phyloP scores from a whole-genome alignment of 2,797 vertebrate genomes.

The Catamblyrhynchus diadema region DNA sequence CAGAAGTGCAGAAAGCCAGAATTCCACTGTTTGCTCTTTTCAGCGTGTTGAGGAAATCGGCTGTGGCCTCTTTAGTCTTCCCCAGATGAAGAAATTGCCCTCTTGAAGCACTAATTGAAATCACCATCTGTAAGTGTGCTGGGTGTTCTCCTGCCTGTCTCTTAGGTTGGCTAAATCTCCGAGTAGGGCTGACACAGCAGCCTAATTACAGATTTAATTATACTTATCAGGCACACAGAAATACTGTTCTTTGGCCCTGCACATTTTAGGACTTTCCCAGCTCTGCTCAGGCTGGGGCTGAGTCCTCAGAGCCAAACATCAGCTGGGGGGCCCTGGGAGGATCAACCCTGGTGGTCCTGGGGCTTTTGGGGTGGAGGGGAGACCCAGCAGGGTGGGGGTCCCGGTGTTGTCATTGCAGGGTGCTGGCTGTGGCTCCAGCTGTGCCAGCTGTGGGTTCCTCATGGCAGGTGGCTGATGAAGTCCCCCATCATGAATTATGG shows the following conservation, averaged over 20 bases:
- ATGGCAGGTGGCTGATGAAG: background rate
- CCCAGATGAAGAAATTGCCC: slow-evolving; percentile 27
- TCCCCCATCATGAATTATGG: background rate
- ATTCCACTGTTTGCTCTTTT: background rate
- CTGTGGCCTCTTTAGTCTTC: background rate
- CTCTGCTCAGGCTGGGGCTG: background rate
- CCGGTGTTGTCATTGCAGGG: background rate
- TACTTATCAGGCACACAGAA: background rate
- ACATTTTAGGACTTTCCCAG: background rate
- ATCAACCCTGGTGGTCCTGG: background rate
- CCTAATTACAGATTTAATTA: slow-evolving; percentile 45
- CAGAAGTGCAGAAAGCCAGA: background rate
- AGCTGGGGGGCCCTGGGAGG: background rate
- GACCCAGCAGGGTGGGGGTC: background rate
- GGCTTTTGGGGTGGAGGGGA: background rate
- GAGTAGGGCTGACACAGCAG: background rate
- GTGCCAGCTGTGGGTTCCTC: background rate
- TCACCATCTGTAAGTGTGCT: background rate
- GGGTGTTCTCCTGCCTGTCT: slow-evolving; percentile 19
- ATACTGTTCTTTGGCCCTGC: background rate
- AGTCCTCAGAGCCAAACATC: background rate
- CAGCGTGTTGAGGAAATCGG: background rate
- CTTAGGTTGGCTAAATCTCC: background rate
- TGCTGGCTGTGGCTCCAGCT: background rate
- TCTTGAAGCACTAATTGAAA: slow-evolving; percentile 33